Percentiles rank a stretch among this genome's conserved stretches.
Conservation (phyloP, 2,797 vertebrate species). For the Perodicticus potto region DNA sequence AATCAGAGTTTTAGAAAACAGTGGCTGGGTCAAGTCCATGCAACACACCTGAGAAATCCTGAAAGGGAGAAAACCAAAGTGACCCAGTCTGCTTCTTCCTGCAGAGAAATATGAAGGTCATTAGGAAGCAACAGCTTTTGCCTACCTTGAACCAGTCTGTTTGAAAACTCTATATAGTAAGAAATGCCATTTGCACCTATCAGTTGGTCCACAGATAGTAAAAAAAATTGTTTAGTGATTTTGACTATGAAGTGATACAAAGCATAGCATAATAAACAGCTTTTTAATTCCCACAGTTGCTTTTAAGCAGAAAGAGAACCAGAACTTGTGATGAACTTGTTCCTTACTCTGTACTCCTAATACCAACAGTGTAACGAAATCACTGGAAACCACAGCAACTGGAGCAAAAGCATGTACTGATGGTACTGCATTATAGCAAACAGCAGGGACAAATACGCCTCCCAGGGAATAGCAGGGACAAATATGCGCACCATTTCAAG, state of each 20-base stretch:
- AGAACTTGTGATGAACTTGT: background rate
- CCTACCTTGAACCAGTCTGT: background rate
- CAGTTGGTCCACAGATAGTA: background rate
- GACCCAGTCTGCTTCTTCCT: background rate
- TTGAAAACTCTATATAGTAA: background rate
- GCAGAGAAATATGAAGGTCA: background rate
- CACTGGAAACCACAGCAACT: background rate
- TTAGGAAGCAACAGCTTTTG: background rate
- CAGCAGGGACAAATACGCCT: background rate
- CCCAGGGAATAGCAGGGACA: background rate
- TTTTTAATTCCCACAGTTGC: background rate
- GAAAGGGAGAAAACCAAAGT: background rate
- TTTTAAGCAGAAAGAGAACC: background rate
- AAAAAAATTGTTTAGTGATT: background rate
- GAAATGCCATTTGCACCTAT: background rate
- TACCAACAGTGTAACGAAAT: background rate
- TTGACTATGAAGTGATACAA: background rate
- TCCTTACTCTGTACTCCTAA: background rate
- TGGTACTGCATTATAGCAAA: background rate
- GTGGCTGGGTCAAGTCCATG: background rate
- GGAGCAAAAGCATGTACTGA: background rate
- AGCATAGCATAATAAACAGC: background rate
- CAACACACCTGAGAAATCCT: background rate
- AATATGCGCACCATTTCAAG: background rate
- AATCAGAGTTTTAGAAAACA: slow-evolving; percentile 43